Conservation (phyloP, 2,113 vertebrate species). For the Rhinoderma darwinii region DNA sequence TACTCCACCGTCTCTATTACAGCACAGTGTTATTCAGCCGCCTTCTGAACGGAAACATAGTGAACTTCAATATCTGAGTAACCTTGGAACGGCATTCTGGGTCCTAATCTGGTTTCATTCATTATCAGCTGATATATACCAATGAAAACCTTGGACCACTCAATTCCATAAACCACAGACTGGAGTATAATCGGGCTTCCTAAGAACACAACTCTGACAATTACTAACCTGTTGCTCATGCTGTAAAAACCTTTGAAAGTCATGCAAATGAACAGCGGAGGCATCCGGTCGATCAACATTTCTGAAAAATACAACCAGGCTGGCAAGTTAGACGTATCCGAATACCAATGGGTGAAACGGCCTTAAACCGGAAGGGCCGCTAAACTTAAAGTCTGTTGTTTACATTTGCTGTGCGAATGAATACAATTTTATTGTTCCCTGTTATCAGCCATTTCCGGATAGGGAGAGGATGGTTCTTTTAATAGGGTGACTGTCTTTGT, state of each 20-base stretch:
- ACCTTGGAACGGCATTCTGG: neutral
- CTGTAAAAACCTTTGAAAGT: conserved; percentile 93
- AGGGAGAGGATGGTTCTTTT: too few species aligned
- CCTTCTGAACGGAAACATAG: neutral
- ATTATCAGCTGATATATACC: neutral
- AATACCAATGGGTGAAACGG: neutral
- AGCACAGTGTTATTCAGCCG: neutral
- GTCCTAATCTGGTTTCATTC: neutral
- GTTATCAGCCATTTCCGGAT: too few species aligned
- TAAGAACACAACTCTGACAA: neutral
- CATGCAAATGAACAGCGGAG: conserved; percentile 85
- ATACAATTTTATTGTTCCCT: too few species aligned
- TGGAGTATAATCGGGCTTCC: neutral
- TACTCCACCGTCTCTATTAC: too few species aligned
- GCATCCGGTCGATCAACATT: conserved; percentile 89
- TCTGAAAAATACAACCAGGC: conserved; percentile 68
- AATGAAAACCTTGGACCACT: neutral
- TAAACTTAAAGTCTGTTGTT: neutral
- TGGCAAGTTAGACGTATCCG: neutral
- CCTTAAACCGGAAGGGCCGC: too few species aligned
- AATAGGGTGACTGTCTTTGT: too few species aligned
- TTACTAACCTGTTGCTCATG: conserved; percentile 85
- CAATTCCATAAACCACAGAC: neutral
- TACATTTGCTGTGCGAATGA: too few species aligned
- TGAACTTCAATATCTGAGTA: too few species aligned